phyloP scores from a whole-genome alignment of 2,797 vertebrate genomes.

The Thaleichthys pacificus region DNA sequence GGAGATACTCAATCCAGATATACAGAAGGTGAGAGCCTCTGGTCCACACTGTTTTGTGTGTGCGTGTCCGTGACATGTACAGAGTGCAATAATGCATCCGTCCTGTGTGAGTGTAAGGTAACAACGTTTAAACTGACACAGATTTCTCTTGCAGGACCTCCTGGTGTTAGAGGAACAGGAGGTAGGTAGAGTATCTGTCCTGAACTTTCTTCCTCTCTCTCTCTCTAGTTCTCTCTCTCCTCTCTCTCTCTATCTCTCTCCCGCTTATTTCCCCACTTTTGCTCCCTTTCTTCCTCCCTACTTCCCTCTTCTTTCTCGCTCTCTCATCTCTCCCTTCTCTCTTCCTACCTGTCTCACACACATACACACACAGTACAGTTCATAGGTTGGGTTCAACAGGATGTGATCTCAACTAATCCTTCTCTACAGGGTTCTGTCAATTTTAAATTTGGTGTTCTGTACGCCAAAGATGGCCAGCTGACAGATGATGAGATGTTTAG shows the following conservation, averaged over 20 bases:
- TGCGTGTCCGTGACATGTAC: not conserved
- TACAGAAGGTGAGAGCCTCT: conserved; percentile 88
- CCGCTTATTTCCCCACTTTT: not conserved
- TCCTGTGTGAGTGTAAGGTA: not conserved
- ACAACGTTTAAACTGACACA: conserved; percentile 19
- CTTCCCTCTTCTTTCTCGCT: not conserved
- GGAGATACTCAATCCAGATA: conserved; percentile 96
- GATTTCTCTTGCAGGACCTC: conserved; percentile 83
- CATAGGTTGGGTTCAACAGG: not conserved
- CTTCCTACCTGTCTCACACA: not conserved
- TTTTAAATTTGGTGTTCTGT: conserved; percentile 98
- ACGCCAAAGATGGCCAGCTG: conserved; percentile 96
- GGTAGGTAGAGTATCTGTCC: conserved; percentile 69
- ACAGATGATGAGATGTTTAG: conserved; percentile 99
- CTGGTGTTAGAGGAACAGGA: conserved; percentile 98
- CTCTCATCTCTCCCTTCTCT: not conserved
- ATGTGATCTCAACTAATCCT: conserved; percentile 3
- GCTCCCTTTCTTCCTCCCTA: not conserved
- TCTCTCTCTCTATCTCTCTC: not conserved
- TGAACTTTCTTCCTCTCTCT: not conserved
- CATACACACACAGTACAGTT: not conserved
- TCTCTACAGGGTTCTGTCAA: conserved; percentile 91
- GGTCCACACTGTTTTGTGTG: not conserved
- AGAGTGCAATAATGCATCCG: not conserved
- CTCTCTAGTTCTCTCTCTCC: not conserved